phyloP scores from a whole-genome alignment of 2,797 vertebrate genomes.

The Falco peregrinus region DNA sequence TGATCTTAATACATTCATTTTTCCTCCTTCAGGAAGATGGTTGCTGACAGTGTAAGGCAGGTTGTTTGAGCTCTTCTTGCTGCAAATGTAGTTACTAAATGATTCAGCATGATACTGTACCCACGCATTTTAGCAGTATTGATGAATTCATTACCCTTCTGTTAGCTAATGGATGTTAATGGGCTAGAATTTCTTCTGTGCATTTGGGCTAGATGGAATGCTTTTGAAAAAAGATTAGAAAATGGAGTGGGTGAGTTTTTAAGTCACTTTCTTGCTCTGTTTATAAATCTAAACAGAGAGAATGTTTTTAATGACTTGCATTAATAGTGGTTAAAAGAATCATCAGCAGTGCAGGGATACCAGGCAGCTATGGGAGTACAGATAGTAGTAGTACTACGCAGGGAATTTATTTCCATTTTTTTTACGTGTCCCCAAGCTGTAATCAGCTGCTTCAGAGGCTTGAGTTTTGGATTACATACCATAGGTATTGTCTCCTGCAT shows the following conservation, averaged over 20 bases:
- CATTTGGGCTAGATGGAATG: not conserved
- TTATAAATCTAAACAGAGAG: not conserved
- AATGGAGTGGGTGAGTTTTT: conserved; percentile 23
- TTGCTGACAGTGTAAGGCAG: not conserved
- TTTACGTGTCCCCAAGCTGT: not conserved
- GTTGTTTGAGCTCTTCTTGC: conserved; percentile 20
- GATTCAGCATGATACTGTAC: conserved; percentile 19
- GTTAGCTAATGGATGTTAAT: conserved; percentile 51
- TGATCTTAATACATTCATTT: not conserved
- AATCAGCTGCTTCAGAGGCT: not conserved
- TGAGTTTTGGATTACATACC: not conserved
- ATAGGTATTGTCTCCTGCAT: not conserved
- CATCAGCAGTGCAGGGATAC: not conserved
- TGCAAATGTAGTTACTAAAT: conserved; percentile 41
- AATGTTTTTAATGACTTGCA: not conserved
- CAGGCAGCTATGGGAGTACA: not conserved
- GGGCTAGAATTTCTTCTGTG: conserved; percentile 10
- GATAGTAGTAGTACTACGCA: not conserved
- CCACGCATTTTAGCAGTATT: not conserved
- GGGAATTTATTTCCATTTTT: not conserved
- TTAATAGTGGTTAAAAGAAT: conserved; percentile 13
- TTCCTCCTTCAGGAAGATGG: not conserved
- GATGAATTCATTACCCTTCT: conserved; percentile 44
- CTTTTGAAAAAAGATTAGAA: not conserved
- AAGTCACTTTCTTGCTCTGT: not conserved